Base-by-base conservation (phyloP, 2,888 invertebrate species). In the Nomada fucata region DNA sequence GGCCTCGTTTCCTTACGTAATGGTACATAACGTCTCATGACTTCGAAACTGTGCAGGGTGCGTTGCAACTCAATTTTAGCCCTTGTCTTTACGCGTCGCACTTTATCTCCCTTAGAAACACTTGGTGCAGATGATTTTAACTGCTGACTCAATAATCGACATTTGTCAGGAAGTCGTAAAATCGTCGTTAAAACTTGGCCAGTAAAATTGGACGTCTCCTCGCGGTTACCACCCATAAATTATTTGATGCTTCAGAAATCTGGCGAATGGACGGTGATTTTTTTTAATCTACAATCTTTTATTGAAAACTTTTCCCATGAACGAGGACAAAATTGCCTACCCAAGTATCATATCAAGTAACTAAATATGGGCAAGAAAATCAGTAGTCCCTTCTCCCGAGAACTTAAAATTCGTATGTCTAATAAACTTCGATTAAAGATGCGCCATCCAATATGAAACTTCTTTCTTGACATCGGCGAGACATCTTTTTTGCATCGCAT, bases 101-200 rank as follows among this genome's bases (percentile, higher is more conserved):
- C 47, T 23, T 61, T 36, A 63, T 18, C 29, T 50, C 23, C 11
- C 23, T 26, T 44, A n/a, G 20, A 15, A 23, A 57, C 50, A 47
- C 36, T 15, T 15, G 64, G 15, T 60, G 55, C 65, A 63, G 71
- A 87, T 85, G 75, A 84, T 79, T 79, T 79, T 76, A 79, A 85
- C 76, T 60, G 11, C 57, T 75, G 78, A 81, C 76, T 64, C 74
- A 89, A 88, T 86, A 86, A 88, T 86, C 86, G 81, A 84, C 71
- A 72, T 75, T 59, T 83, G 71, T 77, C 70, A 82, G 50, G 74
- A 63, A 57, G 82, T 72, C 86, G 77, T 90, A 90, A 90, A 91
- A 89, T 75, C 63, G 80, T 80, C 88, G 87, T 91, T 91, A 90
- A 91, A 91, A 90, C 89, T 90, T 90, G 69, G 78, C 78, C 80